A percentile compares a stretch with the other conserved stretches of the same genome.
These are phyloP conservation scores for Spilarctia lutea DNA, from an alignment of 2,888 invertebrate species.

Conservation along the genomic window DNA sequence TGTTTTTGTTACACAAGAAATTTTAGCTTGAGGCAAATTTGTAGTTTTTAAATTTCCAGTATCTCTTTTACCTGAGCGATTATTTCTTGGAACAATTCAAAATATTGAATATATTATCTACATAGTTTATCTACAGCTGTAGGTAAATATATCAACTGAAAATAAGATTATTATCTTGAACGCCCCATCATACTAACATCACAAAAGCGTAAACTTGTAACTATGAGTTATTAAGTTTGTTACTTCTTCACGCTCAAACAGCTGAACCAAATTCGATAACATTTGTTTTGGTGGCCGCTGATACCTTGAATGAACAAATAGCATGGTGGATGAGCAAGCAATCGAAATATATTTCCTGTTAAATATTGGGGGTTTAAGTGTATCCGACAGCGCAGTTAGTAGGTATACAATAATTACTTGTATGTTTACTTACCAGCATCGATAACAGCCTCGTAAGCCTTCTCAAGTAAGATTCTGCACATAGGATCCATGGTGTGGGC, in stretches of 20 bases:
- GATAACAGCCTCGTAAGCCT: slow-evolving; percentile 92
- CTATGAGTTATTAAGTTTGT: no score
- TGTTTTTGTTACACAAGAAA: slow-evolving; percentile 12
- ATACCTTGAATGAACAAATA: no score
- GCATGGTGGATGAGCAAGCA: no score
- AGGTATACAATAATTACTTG: background rate
- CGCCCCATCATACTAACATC: no score
- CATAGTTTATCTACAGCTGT: background rate
- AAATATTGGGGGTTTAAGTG: no score
- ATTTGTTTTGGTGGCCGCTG: no score
- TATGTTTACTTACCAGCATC: slow-evolving; percentile 87
- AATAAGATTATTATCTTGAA: no score
- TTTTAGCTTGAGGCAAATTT: background rate
- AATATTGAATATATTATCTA: no score
- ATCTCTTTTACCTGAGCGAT: background rate
- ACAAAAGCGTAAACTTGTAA: no score
- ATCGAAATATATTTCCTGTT: background rate
- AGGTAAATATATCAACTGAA: background rate
- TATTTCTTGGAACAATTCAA: background rate
- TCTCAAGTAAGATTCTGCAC: slow-evolving; percentile 92
- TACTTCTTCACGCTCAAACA: no score
- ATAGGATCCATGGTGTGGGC: slow-evolving; percentile 93
- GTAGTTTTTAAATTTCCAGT: slow-evolving; percentile 11
- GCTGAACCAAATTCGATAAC: no score
- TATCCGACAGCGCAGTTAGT: no score